Evolutionary conservation across 2,113 vertebrate species (phyloP).

Genomic region (Felis catus): F.catus_Fca126_mat1.0 CM031413.1:117785501-117786000

Average conservation of each 20-base stretch:
- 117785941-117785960: neutral
- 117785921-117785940: neutral
- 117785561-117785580: neutral
- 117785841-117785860: conserved; percentile 26
- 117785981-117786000: neutral
- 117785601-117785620: neutral
- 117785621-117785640: neutral
- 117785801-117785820: neutral
- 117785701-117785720: neutral
- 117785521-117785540: conserved; percentile 19
- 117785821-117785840: neutral
- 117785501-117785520: neutral
- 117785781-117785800: neutral
- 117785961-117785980: neutral
- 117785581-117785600: neutral
- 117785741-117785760: neutral
- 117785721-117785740: neutral
- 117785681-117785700: neutral
- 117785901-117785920: neutral
- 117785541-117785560: neutral
- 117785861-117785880: conserved; percentile 22
- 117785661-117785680: neutral
- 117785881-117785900: neutral
- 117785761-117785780: neutral
- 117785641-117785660: neutral